Conservation (phyloP, 2,888 invertebrate species). For the Cephalotes varians region DNA sequence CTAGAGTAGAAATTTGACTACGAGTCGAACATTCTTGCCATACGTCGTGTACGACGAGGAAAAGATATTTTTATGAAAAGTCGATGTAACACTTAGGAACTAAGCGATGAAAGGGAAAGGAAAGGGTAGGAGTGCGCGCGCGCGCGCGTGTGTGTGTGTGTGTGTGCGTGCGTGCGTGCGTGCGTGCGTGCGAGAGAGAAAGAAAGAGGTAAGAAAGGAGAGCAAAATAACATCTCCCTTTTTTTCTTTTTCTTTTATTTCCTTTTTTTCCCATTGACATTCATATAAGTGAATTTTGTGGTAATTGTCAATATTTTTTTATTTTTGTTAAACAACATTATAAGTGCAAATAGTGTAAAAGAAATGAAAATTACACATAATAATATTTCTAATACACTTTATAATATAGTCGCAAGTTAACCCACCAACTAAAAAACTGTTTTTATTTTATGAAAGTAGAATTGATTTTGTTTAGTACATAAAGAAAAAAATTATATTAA, state of each 20-base stretch:
- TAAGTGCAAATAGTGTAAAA: slow-evolving; percentile 47
- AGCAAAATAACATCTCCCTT: slow-evolving; percentile 52
- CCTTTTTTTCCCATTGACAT: no score
- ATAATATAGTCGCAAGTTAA: slow-evolving; percentile 55
- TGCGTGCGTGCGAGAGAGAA: slow-evolving; percentile 1
- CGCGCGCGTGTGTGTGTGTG: background rate
- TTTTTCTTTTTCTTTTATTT: slow-evolving; percentile 22
- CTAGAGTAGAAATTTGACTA: slow-evolving; percentile 77
- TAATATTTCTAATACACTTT: slow-evolving; percentile 49
- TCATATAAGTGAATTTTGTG: slow-evolving; percentile 29
- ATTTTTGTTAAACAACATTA: slow-evolving; percentile 47
- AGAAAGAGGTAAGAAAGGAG: no score
- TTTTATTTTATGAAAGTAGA: slow-evolving; percentile 36
- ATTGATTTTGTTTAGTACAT: slow-evolving; percentile 22
- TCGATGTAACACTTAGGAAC: slow-evolving; percentile 71
- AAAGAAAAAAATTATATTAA: slow-evolving; percentile 22
- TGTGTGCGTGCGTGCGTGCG: background rate
- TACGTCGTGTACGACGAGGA: slow-evolving; percentile 72
- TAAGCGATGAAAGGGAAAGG: slow-evolving; percentile 46
- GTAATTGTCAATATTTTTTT: slow-evolving; percentile 44
- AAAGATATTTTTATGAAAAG: slow-evolving; percentile 83
- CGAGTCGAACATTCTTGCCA: slow-evolving; percentile 78
- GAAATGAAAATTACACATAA: slow-evolving; percentile 38
- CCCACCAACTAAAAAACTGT: slow-evolving; percentile 65
- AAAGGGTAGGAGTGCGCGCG: background rate